Evolutionary conservation across 2,888 invertebrate species (phyloP), one percentile per base, ranked within the genome.

Genomic region (Mythimna pallens): DNA sequence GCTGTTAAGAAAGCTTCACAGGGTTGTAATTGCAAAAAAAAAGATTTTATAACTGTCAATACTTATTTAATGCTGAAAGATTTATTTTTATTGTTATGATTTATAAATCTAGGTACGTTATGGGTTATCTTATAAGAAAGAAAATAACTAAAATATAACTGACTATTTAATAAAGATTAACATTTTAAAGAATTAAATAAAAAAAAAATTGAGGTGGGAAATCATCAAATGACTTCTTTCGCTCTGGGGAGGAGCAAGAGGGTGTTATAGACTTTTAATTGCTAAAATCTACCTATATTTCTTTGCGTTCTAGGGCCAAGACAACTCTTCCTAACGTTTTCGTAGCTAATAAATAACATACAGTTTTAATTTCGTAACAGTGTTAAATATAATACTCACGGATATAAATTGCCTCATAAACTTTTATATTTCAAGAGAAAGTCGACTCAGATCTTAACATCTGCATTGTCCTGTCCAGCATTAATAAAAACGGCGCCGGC

Each of bases 1-100:
- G 63, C 81, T 86, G 87, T 88, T 87, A 86, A 88, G 90, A 89
- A 92, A 93, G 92, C 79, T 62, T 10, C 58, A 5, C 76, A 86
- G 86, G 86, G 86, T 71, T 86, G 85, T 20, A 57, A 80, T 55
- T 58, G 55, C 7, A 65, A 65, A 80, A 73, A 68, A 43, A 64
- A 52, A 0, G 1, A 30, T 12, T 5, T 47, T 14, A 40, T 62
- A 25, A 59, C 7, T 14, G 10, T 9, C 3, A 34, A 9, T 3
- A n/a, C 12, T n/a, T 34, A 25, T n/a, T 59, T 4, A 8, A 12
- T 34, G 17, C 4, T 40, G 3, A n/a, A 52, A 0, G 10, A 9
- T 34, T 34, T 25, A 22, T 55, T 43, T 5, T 2, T 17, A 20
- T 17, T 3, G 14, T 2, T 5, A 5, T 47, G 17, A 47, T 17